Conservation (phyloP, 2,888 invertebrate species). For the Zygogramma bicolorata region DNA sequence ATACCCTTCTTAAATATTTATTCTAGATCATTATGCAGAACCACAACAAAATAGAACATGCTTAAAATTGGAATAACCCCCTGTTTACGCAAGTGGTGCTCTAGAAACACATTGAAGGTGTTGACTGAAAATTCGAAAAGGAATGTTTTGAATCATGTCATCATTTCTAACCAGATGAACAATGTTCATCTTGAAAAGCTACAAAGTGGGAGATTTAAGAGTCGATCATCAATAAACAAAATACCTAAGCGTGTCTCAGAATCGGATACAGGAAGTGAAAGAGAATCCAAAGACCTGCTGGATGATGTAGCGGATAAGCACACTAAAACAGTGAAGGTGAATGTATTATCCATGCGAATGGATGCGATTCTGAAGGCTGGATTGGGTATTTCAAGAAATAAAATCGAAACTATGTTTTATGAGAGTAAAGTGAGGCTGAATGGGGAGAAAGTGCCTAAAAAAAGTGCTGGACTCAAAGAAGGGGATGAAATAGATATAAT, state of each 20-base stretch:
- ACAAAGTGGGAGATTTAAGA: conserved; percentile 46
- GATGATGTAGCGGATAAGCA: conserved; percentile 69
- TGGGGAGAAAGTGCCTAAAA: conserved; percentile 81
- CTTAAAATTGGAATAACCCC: background rate
- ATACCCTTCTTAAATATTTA: too few species aligned
- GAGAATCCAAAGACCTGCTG: conserved; percentile 60
- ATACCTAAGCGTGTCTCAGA: conserved; percentile 68
- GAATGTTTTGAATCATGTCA: background rate
- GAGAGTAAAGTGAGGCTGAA: conserved; percentile 85
- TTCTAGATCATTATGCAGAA: too few species aligned
- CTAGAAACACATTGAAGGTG: background rate
- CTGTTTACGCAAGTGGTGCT: background rate
- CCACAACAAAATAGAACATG: too few species aligned
- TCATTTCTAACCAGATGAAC: background rate
- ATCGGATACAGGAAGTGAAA: conserved; percentile 69
- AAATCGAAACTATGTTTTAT: conserved; percentile 84
- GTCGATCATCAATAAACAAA: conserved; percentile 52
- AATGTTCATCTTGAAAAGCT: background rate
- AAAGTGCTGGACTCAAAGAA: conserved; percentile 74
- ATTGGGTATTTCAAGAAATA: conserved; percentile 80
- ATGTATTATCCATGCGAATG: conserved; percentile 76
- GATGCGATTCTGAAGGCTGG: conserved; percentile 80
- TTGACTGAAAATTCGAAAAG: background rate
- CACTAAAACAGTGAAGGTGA: conserved; percentile 75
- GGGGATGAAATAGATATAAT: conserved; percentile 87